Percentiles rank a stretch among this genome's conserved stretches.
Conservation (phyloP, 1,140 invertebrate genomes). For the Hylaeus anthracinus region DNA sequence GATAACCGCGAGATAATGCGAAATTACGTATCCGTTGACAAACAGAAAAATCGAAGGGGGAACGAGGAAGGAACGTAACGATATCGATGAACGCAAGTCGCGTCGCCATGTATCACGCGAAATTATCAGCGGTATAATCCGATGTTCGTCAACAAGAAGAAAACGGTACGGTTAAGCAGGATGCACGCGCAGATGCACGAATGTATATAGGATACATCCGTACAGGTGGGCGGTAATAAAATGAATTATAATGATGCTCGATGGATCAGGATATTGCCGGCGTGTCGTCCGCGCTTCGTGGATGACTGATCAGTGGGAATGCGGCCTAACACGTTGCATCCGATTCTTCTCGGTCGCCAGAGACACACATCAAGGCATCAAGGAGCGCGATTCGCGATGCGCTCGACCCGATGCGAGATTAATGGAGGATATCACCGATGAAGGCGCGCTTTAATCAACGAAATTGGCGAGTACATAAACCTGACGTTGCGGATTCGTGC, state of each 20-base stretch:
- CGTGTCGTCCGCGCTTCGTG: slow-evolving; percentile 68
- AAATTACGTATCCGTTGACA: neutral
- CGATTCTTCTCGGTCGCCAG: slow-evolving; percentile 64
- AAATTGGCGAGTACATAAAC: slow-evolving; percentile 57
- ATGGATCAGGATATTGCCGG: slow-evolving; percentile 71
- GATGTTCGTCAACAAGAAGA: neutral
- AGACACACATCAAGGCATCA: slow-evolving; percentile 59
- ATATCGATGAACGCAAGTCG: slow-evolving; percentile 11
- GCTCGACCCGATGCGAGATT: slow-evolving; percentile 65
- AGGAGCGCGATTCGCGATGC: slow-evolving; percentile 63
- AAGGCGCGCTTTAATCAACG: slow-evolving; percentile 60
- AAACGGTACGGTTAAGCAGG: neutral
- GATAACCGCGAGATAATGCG: neutral
- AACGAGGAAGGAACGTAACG: slow-evolving; percentile 25
- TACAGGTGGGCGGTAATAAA: slow-evolving; percentile 62
- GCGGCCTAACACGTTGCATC: slow-evolving; percentile 71
- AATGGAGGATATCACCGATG: slow-evolving; percentile 69
- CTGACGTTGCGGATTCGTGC: slow-evolving; percentile 19
- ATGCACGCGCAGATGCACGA: neutral
- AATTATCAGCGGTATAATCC: slow-evolving; percentile 24
- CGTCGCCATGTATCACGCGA: slow-evolving; percentile 31
- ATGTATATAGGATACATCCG: neutral
- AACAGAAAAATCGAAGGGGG: neutral
- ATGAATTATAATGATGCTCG: slow-evolving; percentile 70
- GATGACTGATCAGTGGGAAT: slow-evolving; percentile 72